Percentiles rank a stretch among this genome's conserved stretches.
phyloP scores from a whole-genome alignment of 1,140 invertebrate genomes.

The Aphelenchoides besseyi region DNA sequence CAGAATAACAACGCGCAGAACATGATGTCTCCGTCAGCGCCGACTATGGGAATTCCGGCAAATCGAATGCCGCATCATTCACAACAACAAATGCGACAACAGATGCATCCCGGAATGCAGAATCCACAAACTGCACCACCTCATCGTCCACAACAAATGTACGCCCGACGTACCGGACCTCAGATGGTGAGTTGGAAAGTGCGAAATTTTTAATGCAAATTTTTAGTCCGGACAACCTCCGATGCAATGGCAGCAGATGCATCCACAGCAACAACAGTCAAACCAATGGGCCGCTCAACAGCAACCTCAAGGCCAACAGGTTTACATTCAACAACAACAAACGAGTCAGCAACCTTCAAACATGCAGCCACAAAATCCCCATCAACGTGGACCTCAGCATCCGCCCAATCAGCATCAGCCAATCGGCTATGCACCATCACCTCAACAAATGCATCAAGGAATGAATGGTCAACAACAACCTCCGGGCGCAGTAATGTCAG shows the following conservation, averaged over 20 bases:
- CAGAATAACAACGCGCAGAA: slow-evolving; percentile 33
- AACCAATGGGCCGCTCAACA: neutral
- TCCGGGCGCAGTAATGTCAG: slow-evolving; percentile 4
- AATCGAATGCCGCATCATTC: slow-evolving; percentile 26
- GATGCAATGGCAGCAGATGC: slow-evolving; percentile 11
- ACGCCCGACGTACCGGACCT: neutral
- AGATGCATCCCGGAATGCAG: slow-evolving; percentile 26
- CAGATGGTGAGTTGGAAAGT: slow-evolving; percentile 11
- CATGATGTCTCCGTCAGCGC: slow-evolving; percentile 38
- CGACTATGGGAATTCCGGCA: slow-evolving; percentile 31
- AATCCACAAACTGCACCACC: slow-evolving; percentile 21
- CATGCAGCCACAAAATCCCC: slow-evolving; percentile 13
- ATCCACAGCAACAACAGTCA: neutral
- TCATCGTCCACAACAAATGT: slow-evolving; percentile 20
- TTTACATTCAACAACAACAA: slow-evolving; percentile 6
- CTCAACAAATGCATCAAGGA: slow-evolving; percentile 14
- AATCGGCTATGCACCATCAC: neutral
- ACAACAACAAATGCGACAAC: slow-evolving; percentile 8
- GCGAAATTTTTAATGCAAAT: neutral
- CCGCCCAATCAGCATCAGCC: neutral
- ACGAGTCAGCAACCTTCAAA: neutral
- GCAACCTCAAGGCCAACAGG: neutral
- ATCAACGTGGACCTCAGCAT: neutral
- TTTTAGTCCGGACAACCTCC: neutral
- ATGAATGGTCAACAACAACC: neutral